Conservation (phyloP, 2,888 invertebrate genomes). For the Glaucopsyche alexis region DNA sequence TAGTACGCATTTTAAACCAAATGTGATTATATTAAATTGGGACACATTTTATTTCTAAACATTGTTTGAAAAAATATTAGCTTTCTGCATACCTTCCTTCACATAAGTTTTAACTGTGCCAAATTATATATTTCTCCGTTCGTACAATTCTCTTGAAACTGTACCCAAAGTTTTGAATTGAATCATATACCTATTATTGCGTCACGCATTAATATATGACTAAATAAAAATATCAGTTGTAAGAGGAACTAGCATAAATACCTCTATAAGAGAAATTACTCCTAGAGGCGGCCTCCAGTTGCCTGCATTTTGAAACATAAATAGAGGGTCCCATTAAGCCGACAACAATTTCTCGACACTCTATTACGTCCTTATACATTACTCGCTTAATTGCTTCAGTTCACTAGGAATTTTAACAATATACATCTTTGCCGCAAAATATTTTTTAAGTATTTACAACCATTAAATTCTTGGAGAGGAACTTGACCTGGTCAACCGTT, state of each 20-base stretch:
- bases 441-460: conserved; percentile 7
- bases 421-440: conserved; percentile 65
- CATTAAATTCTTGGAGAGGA: conserved; percentile 15
- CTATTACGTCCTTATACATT: conserved; percentile 73
- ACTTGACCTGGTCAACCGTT: conserved; percentile 9
- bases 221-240: conserved; percentile 10
- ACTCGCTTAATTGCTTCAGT: conserved; percentile 73
- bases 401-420: conserved; percentile 73
- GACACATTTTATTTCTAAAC: too few relatives aligned
- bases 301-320: conserved; percentile 65
- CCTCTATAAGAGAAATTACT: conserved; percentile 40
- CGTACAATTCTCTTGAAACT: too few relatives aligned
- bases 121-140: too few relatives aligned
- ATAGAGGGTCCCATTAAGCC: conserved; percentile 64
- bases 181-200: too few relatives aligned
- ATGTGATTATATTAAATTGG: too few relatives aligned
- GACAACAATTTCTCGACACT: conserved; percentile 70
- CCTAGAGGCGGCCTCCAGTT: conserved; percentile 51
- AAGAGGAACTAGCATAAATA: conserved; percentile 35
- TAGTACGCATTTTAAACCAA: too few relatives aligned
- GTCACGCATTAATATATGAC: not conserved
- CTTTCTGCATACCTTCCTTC: too few relatives aligned
- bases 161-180: too few relatives aligned
- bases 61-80: too few relatives aligned
- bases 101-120: too few relatives aligned